Percentiles rank a stretch among this genome's conserved stretches.
These are phyloP conservation scores for Trissolcus brochymenae DNA, from an alignment of 2,888 invertebrate genomes.

Conservation along the genomic window DNA sequence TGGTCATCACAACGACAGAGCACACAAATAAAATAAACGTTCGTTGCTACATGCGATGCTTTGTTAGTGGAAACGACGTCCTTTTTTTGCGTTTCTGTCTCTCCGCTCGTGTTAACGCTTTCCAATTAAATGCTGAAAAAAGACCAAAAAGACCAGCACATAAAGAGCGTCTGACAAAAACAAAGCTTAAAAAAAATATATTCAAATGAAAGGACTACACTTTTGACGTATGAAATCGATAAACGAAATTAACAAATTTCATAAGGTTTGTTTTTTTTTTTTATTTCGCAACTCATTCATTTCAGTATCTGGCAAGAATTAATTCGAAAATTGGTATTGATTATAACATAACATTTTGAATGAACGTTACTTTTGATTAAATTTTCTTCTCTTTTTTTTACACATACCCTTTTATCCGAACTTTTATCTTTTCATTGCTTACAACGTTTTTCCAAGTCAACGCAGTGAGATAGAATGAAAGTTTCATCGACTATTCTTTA, in stretches of 20 bases:
- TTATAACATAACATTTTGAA: too few species aligned
- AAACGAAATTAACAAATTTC: conserved; percentile 27
- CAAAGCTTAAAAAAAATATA: conserved; percentile 31
- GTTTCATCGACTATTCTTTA: too few species aligned
- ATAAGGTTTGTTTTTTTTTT: too few species aligned
- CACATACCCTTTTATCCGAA: too few species aligned
- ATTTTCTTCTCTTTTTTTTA: too few species aligned
- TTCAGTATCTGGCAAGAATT: too few species aligned
- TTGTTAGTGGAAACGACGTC: conserved; percentile 42
- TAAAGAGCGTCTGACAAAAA: conserved; percentile 24
- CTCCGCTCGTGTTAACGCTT: conserved; percentile 49
- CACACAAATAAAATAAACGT: conserved; percentile 40
- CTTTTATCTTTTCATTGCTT: too few species aligned
- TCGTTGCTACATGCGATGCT: conserved; percentile 34
- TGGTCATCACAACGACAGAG: conserved; percentile 37
- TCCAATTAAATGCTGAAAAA: conserved; percentile 51
- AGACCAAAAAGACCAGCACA: conserved; percentile 16
- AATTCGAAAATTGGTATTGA: too few species aligned
- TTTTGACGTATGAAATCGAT: conserved; percentile 35
- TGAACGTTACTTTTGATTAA: too few species aligned
- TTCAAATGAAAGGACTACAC: conserved; percentile 24
- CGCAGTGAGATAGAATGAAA: too few species aligned
- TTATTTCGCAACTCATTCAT: too few species aligned
- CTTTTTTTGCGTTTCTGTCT: conserved; percentile 47
- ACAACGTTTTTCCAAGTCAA: too few species aligned